Base-by-base conservation (phyloP, 2,888 invertebrate species). In the Apodemia zela region DNA sequence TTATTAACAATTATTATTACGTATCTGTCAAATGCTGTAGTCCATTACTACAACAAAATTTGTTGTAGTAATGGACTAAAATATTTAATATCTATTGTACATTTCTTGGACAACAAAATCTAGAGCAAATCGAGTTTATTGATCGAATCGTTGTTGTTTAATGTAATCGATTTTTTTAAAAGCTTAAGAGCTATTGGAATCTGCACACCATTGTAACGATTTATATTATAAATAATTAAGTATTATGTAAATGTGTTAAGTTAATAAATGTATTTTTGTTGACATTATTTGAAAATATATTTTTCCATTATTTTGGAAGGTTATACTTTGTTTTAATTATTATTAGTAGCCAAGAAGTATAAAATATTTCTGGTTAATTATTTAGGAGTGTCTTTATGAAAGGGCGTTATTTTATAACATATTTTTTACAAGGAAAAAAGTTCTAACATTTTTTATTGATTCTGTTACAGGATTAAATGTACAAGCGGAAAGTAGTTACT, bases 211-310 rank as follows among this genome's bases (percentile, higher is more conserved):
- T 25, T 54, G 10, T 54, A 54, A 21, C 13, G 6, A 54, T 21
- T 21, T 51, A 54, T 25, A 18, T 13, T 25, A 21, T 25, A 25
- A 25, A 15, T 15, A 54, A 54, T 21, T 25, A 25, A 54, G 15
- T 54, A 54, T 51, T 18, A 51, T 18, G 21, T 51, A 51, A 25
- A 51, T 51, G 21, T 54, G 21, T 25, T 54, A 54, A 54, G 51
- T 54, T 54, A 54, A 3, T 18, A 54, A 54, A 21, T 54, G 25
- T 54, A 21, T 21, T 54, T 54, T 42, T 54, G 51, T 54, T 42
- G 42, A 42, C 21, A 54, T 54, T 54, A 18, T 54, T 54, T 54
- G 21, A 21, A 54, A 54, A 54, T 21, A 54, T 54, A 54, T 54
- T 54, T 54, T 54, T 54, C 13, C 21, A 21, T 54, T 54, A 54